These are phyloP conservation scores for Eulemur coronatus DNA, from an alignment of 2,797 vertebrate species.

Conservation along the genomic window DNA sequence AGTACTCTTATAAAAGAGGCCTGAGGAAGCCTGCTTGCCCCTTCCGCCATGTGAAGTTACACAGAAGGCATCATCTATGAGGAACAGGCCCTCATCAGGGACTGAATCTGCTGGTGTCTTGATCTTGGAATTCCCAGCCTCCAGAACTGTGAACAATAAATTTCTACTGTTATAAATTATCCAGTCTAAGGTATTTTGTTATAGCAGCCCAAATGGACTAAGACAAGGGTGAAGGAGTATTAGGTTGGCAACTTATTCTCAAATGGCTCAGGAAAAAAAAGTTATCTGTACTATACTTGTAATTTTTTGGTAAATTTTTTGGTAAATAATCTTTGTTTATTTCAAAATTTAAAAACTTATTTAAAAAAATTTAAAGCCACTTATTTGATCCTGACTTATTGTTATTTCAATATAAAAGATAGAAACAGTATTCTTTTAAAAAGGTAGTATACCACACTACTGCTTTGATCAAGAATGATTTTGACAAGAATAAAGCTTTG, in stretches of 20 bases:
- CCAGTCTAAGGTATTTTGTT: not conserved
- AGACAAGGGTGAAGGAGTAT: not conserved
- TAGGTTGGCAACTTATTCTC: not conserved
- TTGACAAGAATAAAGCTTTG: not conserved
- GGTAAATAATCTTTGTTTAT: not conserved
- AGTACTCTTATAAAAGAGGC: not conserved
- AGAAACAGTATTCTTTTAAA: not conserved
- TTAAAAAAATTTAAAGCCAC: not conserved
- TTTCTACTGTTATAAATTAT: not conserved
- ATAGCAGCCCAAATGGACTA: not conserved
- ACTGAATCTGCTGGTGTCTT: not conserved
- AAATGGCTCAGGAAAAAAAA: not conserved
- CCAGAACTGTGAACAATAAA: not conserved
- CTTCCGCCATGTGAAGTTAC: not conserved
- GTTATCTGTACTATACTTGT: not conserved
- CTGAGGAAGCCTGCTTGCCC: not conserved
- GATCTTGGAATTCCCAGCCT: not conserved
- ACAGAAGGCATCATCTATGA: not conserved
- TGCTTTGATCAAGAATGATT: not conserved
- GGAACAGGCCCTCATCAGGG: not conserved
- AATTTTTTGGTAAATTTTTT: not conserved
- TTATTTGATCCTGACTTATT: conserved; percentile 17
- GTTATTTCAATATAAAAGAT: conserved; percentile 14
- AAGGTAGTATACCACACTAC: not conserved
- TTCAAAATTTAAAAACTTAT: not conserved